Base-by-base conservation (phyloP, 64 coral and sea anemone species). In the Astreopora myriophthalma region DNA sequence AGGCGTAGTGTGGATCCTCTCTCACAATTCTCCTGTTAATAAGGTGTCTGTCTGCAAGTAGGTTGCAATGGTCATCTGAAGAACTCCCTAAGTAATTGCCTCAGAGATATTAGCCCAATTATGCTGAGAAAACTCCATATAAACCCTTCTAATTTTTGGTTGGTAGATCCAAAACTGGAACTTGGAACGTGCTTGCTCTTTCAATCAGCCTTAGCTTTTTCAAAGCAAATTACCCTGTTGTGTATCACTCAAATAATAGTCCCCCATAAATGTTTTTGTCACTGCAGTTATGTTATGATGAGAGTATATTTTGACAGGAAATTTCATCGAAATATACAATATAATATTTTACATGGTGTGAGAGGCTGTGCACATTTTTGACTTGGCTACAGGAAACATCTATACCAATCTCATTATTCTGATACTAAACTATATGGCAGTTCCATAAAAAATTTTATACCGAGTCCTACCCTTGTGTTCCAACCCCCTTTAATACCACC, bases 1-100 rank as follows among this genome's bases (percentile, higher is more conserved):
- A 76, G 48, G 84, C 74, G 63, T 68, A 36, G 34, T 75, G 73
- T 33, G 85, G 58, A 71, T 93, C 91, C 26, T 84, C 79, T 84
- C 39, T n/a, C n/a, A n/a, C n/a, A n/a, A n/a, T n/a, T n/a, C n/a
- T n/a, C n/a, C n/a, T n/a, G n/a, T n/a, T n/a, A n/a, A n/a, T n/a
- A n/a, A n/a, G n/a, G n/a, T n/a, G n/a, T n/a, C n/a, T n/a, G n/a
- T n/a, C n/a, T n/a, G n/a, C n/a, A n/a, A n/a, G n/a, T n/a, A n/a
- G n/a, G 19, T 19, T 29, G 29, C 79, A 36, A 94, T 36, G 34
- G 17, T 38, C 61, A 85, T 3, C 22, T 85, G 61, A 39, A 85
- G 81, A 65, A 85, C 4, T 38, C 55, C 24, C 65, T 85, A 33
- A 85, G 65, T 40, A 62, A 62, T 62, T 62, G 58, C 58, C 58